Percentiles rank a stretch among this genome's conserved stretches.
phyloP scores from a whole-genome alignment of 2,888 invertebrate species.

The Carterocephalus palaemon region DNA sequence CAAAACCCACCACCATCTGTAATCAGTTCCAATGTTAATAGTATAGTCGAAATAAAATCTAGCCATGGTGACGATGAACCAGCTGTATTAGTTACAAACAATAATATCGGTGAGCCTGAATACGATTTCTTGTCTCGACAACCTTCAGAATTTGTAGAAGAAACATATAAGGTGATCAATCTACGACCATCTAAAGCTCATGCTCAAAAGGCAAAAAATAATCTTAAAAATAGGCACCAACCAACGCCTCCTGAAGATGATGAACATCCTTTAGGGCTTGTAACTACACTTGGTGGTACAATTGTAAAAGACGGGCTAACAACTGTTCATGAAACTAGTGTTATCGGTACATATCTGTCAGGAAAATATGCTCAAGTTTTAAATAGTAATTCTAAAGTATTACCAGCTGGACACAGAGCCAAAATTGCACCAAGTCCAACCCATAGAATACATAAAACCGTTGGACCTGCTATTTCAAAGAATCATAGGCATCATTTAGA shows the following conservation, averaged over 20 bases:
- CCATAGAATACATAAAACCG: slow-evolving; percentile 86
- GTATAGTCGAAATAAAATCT: slow-evolving; percentile 77
- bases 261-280: slow-evolving; percentile 87
- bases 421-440: slow-evolving; percentile 84
- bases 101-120: slow-evolving; percentile 88
- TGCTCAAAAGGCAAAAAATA: slow-evolving; percentile 67
- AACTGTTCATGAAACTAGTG: slow-evolving; percentile 91
- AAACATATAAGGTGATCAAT: slow-evolving; percentile 90
- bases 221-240: slow-evolving; percentile 63
- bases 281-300: slow-evolving; percentile 91
- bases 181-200: slow-evolving; percentile 83
- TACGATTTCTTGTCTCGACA: slow-evolving; percentile 91
- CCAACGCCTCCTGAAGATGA: slow-evolving; percentile 76
- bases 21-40: slow-evolving; percentile 69
- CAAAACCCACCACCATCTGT: slow-evolving; percentile 56
- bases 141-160: slow-evolving; percentile 90
- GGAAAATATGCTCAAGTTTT: slow-evolving; percentile 93
- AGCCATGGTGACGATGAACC: slow-evolving; percentile 73
- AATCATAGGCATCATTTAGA: slow-evolving; percentile 80
- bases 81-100: slow-evolving; percentile 81
- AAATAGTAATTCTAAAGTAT: slow-evolving; percentile 87
- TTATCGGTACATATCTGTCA: slow-evolving; percentile 92
- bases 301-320: slow-evolving; percentile 89
- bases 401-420: slow-evolving; percentile 72
- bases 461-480: slow-evolving; percentile 81